A percentile compares a stretch with the other conserved stretches of the same genome.
phyloP scores from a whole-genome alignment of 1,140 invertebrate genomes.

The Bombus affinis region DNA sequence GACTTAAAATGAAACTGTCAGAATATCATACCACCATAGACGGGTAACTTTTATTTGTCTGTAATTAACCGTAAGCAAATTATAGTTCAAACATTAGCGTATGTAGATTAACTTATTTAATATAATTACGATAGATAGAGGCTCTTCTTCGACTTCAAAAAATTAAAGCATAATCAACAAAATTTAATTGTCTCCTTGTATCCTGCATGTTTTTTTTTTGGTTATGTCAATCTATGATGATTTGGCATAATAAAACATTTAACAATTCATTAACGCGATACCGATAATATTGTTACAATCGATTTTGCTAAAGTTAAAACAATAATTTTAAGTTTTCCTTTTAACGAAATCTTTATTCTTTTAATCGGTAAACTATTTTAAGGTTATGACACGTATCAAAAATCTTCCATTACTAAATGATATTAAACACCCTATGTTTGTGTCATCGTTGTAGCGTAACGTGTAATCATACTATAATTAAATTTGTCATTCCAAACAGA shows the following conservation, averaged over 20 bases:
- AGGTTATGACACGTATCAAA: conserved; percentile 46
- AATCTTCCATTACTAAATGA: background rate
- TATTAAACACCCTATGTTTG: background rate
- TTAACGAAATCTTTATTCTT: background rate
- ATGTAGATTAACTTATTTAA: conserved; percentile 10
- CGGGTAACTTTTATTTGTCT: conserved; percentile 5
- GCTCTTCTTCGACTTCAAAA: background rate
- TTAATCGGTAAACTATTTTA: background rate
- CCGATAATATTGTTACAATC: background rate
- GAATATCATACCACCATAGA: background rate
- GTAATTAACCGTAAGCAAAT: background rate
- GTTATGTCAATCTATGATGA: conserved; percentile 56
- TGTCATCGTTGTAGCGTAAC: background rate
- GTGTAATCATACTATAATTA: background rate
- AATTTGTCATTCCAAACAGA: conserved; percentile 19
- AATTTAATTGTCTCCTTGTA: background rate
- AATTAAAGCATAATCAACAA: background rate
- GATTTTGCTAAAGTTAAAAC: background rate
- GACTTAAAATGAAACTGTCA: conserved; percentile 7
- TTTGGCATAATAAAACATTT: conserved; percentile 40
- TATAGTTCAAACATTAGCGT: background rate
- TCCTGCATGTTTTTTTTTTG: conserved; percentile 36
- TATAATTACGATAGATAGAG: background rate
- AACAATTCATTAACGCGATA: background rate
- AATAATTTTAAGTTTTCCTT: background rate